Evolutionary conservation across 2,113 vertebrate genomes (phyloP), one percentile per base, ranked within the genome.

Genomic region (Brachypteracias leptosomus): DNA sequence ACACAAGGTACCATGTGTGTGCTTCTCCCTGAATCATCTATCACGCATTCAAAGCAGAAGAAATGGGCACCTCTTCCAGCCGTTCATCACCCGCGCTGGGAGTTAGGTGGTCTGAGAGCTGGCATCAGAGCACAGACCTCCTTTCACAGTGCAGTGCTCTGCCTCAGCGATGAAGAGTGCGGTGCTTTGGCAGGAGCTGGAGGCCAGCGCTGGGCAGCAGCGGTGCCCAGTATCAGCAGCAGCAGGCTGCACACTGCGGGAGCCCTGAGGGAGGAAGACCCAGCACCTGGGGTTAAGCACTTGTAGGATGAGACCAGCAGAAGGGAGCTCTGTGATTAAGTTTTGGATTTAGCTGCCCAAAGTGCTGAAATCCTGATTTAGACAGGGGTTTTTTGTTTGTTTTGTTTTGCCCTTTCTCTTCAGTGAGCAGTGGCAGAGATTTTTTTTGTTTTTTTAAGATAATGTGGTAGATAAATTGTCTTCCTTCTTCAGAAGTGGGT

Each of bases 1-100:
- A 40, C 17, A 82, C 46, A 42, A 54, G 22, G 70, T 46, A 80
- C 16, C 9, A 33, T 0, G 0, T 0, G 0, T 22, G 25, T 77
- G 46, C 47, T 74, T 78, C 74, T 75, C 44, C 49, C 49, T 51
- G 38, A 54, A 42, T 47, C 26, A 36, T 8, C 49, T 42, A 2
- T 51, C 54, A 16, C 20, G 51, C 31, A 5, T 38, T 40, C 19
- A 65, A 71, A 55, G 24, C 47, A 67, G 35, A 67, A 61, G 59
- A 38, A 94, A 70, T 28, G 24, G 68, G 16, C 40, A 52, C 18
- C 17, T 66, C 65, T 91, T 89, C 44, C 80, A 73, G 58, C 40
- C 4, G 2, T 52, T 61, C 46, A 16, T n/a, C 46, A 21, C 18
- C 7, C 6, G 46, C 46, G 20, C 46, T 66, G 42, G 28, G 47